Base-by-base conservation (phyloP, 2,888 invertebrate species). In the Hirtodrosophila duncani region DNA sequence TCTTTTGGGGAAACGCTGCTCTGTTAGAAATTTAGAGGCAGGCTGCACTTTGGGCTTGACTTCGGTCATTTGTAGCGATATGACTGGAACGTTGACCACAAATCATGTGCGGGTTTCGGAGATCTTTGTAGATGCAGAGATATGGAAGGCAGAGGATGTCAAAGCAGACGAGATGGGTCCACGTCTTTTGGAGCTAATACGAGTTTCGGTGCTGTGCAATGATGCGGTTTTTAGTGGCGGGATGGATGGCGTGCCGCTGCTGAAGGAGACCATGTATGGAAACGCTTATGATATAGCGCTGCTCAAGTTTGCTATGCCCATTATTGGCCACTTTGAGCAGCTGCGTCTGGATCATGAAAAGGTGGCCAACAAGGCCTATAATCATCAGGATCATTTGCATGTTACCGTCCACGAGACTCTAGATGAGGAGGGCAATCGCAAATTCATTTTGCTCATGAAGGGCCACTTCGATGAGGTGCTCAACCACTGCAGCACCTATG, bases 181-280 rank as follows among this genome's bases (percentile, higher is more conserved):
- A 0, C 24, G 24, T 0, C 36, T 67, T 0, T 2, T 45, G 1
- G 31, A 57, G 3, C 36, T 80, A 0, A 31, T 72, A 1, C 29
- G 11, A 0, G 39, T 42, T 1, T 42, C 70, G 2, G 24, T 74
- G 1, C 30, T 74, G 1, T 74, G 81, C 41, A 80, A 63, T 26
- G 37, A 62, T 17, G 78, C 74, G 0, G 1, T 8, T 3, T 11
- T 48, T 1, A 29, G 21, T 18, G 29, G 37, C 0, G 70, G 63
- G 0, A 63, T 55, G 3, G 11, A 52, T 1, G 53, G 70, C 0
- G 48, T 74, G 8, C 67, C 81, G 0, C 9, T 10, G 3, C 4
- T 1, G 3, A 16, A 53, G 17, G 57, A 56, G 29, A 31, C 13
- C 3, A 8, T 66, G 11, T 59, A 61, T 1, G 74, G 74, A 3